Evolutionary conservation across 2,113 vertebrate genomes (phyloP).

Genomic region (Cisticola juncidis): DNA sequence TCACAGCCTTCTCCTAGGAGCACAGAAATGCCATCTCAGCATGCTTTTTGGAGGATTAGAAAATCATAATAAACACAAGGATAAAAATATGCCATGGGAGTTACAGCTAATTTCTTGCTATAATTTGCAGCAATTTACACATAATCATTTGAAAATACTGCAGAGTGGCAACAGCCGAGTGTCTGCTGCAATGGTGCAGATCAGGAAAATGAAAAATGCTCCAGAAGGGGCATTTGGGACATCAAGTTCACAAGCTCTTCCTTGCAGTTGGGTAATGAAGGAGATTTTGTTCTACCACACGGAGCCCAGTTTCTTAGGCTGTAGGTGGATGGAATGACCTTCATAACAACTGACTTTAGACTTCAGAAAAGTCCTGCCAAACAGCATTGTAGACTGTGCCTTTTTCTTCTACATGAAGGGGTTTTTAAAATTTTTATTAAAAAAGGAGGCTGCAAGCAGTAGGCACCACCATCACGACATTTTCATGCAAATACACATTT

Average conservation of each 20-base stretch:
- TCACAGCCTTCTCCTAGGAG: conserved; percentile 34
- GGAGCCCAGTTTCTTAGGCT: background rate
- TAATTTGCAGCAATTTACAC: conserved; percentile 54
- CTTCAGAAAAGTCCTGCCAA: background rate
- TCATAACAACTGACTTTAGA: background rate
- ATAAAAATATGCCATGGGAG: conserved; percentile 39
- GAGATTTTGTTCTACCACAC: background rate
- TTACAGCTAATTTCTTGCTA: conserved; percentile 49
- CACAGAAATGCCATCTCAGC: conserved; percentile 47
- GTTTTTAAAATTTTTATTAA: background rate
- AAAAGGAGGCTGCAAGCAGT: background rate
- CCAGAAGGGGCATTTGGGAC: background rate
- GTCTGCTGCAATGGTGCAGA: conserved; percentile 4
- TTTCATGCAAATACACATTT: background rate
- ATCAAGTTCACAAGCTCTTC: background rate
- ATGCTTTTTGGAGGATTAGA: conserved; percentile 25
- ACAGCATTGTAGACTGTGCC: background rate
- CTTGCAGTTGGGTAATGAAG: background rate
- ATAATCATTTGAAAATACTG: conserved; percentile 39
- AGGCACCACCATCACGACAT: background rate
- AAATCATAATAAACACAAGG: conserved; percentile 34
- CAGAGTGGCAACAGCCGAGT: background rate
- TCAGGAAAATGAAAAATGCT: background rate
- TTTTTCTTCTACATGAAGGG: background rate
- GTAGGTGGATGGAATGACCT: background rate